Percentiles rank a stretch among this genome's conserved stretches.
Conservation (phyloP, 2,888 invertebrate genomes). For the Marronus borbonicus region DNA sequence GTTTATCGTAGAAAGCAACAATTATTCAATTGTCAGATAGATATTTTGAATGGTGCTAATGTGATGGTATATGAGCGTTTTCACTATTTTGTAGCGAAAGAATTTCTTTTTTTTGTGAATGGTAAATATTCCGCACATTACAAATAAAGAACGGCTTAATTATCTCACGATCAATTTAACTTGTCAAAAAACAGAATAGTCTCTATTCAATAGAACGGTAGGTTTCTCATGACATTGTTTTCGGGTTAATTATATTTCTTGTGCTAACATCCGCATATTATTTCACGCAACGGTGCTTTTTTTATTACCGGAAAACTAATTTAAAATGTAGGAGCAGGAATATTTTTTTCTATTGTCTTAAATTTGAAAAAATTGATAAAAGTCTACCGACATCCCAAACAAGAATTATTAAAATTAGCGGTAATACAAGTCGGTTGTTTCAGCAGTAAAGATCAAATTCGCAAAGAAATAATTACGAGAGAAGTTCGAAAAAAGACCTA, state of each 20-base stretch:
- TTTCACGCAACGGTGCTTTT: background rate
- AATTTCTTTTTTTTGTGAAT: constrained; percentile 32
- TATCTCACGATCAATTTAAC: constrained; percentile 43
- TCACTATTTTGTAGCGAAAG: constrained; percentile 25
- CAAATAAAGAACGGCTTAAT: constrained; percentile 32
- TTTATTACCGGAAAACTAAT: background rate
- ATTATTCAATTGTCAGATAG: background rate
- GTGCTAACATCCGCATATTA: constrained; percentile 28
- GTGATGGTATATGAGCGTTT: constrained; percentile 33
- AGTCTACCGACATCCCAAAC: too few species aligned
- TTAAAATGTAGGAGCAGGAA: too few species aligned
- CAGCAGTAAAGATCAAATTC: too few species aligned
- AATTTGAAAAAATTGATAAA: too few species aligned
- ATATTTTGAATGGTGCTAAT: constrained; percentile 17
- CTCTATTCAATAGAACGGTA: constrained; percentile 24
- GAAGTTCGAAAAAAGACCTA: too few species aligned
- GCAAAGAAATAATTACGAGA: too few species aligned
- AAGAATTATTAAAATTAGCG: too few species aligned
- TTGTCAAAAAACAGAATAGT: constrained; percentile 29
- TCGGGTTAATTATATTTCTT: constrained; percentile 18
- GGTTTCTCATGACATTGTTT: constrained; percentile 35
- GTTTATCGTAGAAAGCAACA: too few species aligned
- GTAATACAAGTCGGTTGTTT: too few species aligned
- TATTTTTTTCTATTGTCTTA: too few species aligned
- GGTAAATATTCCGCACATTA: constrained; percentile 30